These are phyloP conservation scores for Phrynocephalus guinanensis DNA, from an alignment of 2,797 vertebrate genomes.

Conservation along the genomic window DNA sequence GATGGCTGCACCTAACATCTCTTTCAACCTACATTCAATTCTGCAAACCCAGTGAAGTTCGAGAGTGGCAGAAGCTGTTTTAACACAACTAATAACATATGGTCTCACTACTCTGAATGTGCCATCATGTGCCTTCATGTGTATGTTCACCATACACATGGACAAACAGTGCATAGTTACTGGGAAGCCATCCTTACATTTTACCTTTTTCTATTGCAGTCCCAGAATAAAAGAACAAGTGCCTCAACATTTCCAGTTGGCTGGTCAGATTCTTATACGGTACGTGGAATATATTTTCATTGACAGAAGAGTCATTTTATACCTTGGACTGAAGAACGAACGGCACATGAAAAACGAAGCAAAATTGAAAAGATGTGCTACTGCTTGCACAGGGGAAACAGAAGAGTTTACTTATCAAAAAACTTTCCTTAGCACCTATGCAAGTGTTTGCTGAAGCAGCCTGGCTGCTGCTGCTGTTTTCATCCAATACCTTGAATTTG, in stretches of 20 bases:
- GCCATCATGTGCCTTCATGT: too few relatives aligned
- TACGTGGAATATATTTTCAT: not conserved
- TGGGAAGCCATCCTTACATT: not conserved
- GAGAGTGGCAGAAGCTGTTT: not conserved
- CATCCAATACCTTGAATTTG: constrained; percentile 4
- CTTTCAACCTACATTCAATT: not conserved
- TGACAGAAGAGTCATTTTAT: not conserved
- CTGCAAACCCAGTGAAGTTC: not conserved
- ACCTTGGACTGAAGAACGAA: not conserved
- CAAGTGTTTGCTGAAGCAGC: not conserved
- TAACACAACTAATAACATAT: not conserved
- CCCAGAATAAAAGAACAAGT: not conserved
- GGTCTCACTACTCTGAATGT: not conserved
- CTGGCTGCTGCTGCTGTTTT: not conserved
- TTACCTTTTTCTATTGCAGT: not conserved
- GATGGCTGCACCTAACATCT: not conserved
- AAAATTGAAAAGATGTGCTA: not conserved
- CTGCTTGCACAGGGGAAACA: not conserved
- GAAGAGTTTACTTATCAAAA: not conserved
- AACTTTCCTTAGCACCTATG: not conserved
- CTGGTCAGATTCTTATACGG: not conserved
- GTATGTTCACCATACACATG: not conserved
- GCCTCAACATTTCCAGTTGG: not conserved
- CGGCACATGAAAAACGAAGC: not conserved
- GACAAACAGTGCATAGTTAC: not conserved